Conservation (phyloP, 1,140 invertebrate genomes). For the Drosophila fuyamai region DNA sequence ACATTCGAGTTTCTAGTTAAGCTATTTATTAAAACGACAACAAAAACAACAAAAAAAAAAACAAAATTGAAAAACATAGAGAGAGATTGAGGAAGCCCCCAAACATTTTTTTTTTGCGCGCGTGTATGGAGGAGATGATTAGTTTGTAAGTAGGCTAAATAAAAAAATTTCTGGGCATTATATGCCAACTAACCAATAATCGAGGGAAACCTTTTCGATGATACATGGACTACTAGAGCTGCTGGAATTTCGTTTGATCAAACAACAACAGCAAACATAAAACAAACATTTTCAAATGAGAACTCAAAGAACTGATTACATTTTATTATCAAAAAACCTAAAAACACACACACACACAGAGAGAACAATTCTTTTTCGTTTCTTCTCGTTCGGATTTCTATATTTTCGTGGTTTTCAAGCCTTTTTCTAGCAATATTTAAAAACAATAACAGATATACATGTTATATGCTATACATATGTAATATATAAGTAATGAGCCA, state of each 20-base stretch:
- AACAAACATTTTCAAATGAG: constrained; percentile 51
- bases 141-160: constrained; percentile 72
- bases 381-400: constrained; percentile 2
- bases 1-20: constrained; percentile 33
- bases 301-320: constrained; percentile 82
- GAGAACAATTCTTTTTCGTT: constrained; percentile 25
- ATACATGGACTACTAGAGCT: constrained; percentile 33
- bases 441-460: constrained; percentile 19
- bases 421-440: constrained; percentile 49
- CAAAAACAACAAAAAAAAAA: too few relatives aligned
- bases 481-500: constrained; percentile 23
- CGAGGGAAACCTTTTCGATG: constrained; percentile 22
- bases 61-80: background rate
- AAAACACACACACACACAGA: background rate
- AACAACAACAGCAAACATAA: constrained; percentile 16
- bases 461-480: constrained; percentile 36
- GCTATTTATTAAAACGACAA: constrained; percentile 28
- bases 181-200: constrained; percentile 57
- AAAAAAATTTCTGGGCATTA: constrained; percentile 72
- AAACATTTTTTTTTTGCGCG: constrained; percentile 19
- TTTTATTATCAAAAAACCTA: constrained; percentile 36
- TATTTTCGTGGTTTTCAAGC: constrained; percentile 11
- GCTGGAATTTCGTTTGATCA: constrained; percentile 37
- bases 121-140: constrained; percentile 16
- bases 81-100: background rate